These are phyloP conservation scores for Vidua macroura DNA, from an alignment of 2,113 vertebrate genomes.

Conservation along the genomic window DNA sequence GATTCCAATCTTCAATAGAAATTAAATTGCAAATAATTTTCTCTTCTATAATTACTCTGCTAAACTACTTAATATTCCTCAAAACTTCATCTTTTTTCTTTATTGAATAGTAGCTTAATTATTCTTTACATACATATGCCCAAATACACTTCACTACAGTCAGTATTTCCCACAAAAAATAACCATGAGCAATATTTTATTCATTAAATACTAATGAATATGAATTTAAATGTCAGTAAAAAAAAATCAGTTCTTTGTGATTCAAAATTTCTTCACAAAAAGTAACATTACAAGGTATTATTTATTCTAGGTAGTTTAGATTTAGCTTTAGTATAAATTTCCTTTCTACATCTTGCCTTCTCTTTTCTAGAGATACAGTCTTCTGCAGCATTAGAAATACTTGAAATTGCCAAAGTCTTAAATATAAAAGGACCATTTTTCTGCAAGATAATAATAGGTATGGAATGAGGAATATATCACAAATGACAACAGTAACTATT, in stretches of 20 bases:
- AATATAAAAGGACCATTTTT: not conserved
- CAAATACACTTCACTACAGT: not conserved
- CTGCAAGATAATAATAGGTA: not conserved
- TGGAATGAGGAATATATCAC: not conserved
- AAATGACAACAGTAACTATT: not conserved
- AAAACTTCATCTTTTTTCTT: not conserved
- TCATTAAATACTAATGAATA: not conserved
- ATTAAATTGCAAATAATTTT: not conserved
- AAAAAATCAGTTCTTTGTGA: not conserved
- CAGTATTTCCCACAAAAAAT: not conserved
- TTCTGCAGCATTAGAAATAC: not conserved
- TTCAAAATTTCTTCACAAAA: not conserved
- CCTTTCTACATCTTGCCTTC: not conserved
- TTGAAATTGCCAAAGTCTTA: not conserved
- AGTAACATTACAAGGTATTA: not conserved
- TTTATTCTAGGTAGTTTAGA: not conserved
- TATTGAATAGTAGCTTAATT: not conserved
- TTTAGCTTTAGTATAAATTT: not conserved
- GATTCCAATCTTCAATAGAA: not conserved
- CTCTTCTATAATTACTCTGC: not conserved
- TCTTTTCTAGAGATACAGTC: not conserved
- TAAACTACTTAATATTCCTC: not conserved
- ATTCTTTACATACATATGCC: not conserved
- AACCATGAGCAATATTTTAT: not conserved
- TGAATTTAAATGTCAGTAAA: not conserved